Evolutionary conservation across 2,113 vertebrate species (phyloP), one percentile per base, ranked within the genome.

Genomic region (Bubalus kerabau): DNA sequence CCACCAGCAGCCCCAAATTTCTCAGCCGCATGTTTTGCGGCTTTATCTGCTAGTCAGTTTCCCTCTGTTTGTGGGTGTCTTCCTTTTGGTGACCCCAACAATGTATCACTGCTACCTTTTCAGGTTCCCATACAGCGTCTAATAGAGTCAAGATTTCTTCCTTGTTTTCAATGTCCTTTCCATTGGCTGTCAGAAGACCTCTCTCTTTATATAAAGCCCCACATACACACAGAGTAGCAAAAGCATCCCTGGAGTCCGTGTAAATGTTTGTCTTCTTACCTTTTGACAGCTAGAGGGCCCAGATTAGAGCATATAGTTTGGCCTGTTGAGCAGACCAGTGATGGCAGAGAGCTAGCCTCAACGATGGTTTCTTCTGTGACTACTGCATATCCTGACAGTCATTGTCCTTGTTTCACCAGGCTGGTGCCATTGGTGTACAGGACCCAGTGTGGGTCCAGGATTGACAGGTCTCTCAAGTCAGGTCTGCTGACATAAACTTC

Each of bases 301-400:
- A 0, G n/a, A 40, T 23, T 71, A 36, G 67, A 71, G 5, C n/a
- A 23, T 23, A 11, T 36, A 3, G 9, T 71, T 71, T 21, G 2
- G n/a, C 19, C 67, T 3, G 5, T 71, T 23, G 67, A 71, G n/a
- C 17, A 71, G 67, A 71, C n/a, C 67, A 5, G 19, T 23, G n/a
- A 71, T 23, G 67, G 67, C 67, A 36, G n/a, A 71, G 67, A 71
- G 19, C 67, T 12, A 71, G 67, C 67, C n/a, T 71, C n/a, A 71
- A 11, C 0, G 5, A 40, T 71, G 67, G 19, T 71, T 71, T 71
- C 67, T 40, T 40, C n/a, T 23, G 19, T 71, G 67, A 71, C n/a
- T 11, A 23, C n/a, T 36, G 2, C 19, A 40, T 71, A 71, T 40
- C 19, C 67, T 11, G 0, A 71, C 10, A 40, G 67, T 71, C n/a